Conservation (phyloP, 2,797 vertebrate species). For the Leptoclinus maculatus region DNA sequence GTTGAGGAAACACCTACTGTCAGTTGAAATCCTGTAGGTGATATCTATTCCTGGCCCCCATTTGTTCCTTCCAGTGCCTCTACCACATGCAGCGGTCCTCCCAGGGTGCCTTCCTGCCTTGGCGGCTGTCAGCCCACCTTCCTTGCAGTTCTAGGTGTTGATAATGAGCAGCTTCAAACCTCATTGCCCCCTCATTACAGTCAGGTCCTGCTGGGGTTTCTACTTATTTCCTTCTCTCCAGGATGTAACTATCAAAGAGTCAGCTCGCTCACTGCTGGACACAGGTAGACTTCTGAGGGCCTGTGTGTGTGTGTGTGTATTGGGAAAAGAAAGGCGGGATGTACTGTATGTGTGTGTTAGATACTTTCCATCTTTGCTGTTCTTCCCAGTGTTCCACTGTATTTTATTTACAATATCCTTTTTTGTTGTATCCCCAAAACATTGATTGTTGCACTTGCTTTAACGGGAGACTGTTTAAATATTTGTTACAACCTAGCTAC, state of each 20-base stretch:
- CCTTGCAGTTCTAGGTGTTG: constrained; percentile 53
- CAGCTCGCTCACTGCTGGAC: constrained; percentile 44
- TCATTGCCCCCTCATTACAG: constrained; percentile 77
- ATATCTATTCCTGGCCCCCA: constrained; percentile 61
- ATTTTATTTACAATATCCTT: not conserved
- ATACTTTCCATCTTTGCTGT: not conserved
- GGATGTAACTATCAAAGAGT: constrained; percentile 68
- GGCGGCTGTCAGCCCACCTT: constrained; percentile 53
- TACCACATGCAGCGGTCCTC: constrained; percentile 46
- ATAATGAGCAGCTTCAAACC: constrained; percentile 74
- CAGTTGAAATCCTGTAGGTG: constrained; percentile 34
- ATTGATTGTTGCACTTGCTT: not conserved
- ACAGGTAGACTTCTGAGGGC: constrained; percentile 41
- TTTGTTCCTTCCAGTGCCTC: constrained; percentile 59
- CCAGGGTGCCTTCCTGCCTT: constrained; percentile 41
- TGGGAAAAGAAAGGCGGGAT: not conserved
- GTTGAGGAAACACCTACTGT: constrained; percentile 27
- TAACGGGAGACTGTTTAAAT: not conserved
- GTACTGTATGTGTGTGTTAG: not conserved
- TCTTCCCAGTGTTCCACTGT: not conserved
- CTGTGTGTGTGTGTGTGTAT: not conserved
- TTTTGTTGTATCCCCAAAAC: not conserved
- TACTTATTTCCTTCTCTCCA: constrained; percentile 55
- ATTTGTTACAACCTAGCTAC: not conserved
- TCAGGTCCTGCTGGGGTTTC: constrained; percentile 60